phyloP scores from a whole-genome alignment of 2,888 invertebrate genomes.

The Zonitis immaculata region DNA sequence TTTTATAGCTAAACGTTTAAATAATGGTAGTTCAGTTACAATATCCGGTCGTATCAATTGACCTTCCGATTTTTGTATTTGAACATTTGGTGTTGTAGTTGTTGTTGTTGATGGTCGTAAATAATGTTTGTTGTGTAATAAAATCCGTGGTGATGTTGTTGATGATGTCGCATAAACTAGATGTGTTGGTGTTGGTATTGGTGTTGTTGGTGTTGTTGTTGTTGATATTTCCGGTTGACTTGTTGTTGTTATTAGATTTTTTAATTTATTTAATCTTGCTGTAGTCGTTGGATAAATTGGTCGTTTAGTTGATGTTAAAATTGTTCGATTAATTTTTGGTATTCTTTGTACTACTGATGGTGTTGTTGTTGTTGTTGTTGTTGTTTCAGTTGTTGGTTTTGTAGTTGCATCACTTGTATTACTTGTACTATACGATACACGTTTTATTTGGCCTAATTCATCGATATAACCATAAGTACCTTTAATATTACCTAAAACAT shows the following conservation, averaged over 20 bases:
- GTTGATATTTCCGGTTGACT: too few species aligned
- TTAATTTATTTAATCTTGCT: slow-evolving; percentile 58
- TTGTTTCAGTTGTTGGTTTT: slow-evolving; percentile 31
- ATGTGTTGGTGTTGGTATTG: slow-evolving; percentile 12
- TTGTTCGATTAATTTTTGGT: slow-evolving; percentile 45
- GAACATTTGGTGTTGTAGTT: slow-evolving; percentile 16
- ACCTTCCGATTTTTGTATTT: slow-evolving; percentile 38
- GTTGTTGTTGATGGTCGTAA: slow-evolving; percentile 38
- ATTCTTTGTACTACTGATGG: slow-evolving; percentile 45
- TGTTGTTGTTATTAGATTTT: too few species aligned
- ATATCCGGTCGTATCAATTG: slow-evolving; percentile 42
- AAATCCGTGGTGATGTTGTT: slow-evolving; percentile 44
- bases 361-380: slow-evolving; percentile 37
- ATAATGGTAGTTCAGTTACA: slow-evolving; percentile 38
- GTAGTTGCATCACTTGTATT: slow-evolving; percentile 51
- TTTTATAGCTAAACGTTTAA: slow-evolving; percentile 33
- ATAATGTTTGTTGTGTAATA: slow-evolving; percentile 35
- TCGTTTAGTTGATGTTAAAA: slow-evolving; percentile 56
- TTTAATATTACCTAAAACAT: slow-evolving; percentile 73
- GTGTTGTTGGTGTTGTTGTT: slow-evolving; percentile 41
- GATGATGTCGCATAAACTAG: slow-evolving; percentile 42
- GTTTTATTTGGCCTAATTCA: slow-evolving; percentile 70
- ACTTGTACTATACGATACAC: slow-evolving; percentile 68
- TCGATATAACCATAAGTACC: slow-evolving; percentile 81
- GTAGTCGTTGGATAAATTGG: slow-evolving; percentile 48